phyloP scores from a whole-genome alignment of 2,888 invertebrate species.

The Temnothorax unifasciatus region DNA sequence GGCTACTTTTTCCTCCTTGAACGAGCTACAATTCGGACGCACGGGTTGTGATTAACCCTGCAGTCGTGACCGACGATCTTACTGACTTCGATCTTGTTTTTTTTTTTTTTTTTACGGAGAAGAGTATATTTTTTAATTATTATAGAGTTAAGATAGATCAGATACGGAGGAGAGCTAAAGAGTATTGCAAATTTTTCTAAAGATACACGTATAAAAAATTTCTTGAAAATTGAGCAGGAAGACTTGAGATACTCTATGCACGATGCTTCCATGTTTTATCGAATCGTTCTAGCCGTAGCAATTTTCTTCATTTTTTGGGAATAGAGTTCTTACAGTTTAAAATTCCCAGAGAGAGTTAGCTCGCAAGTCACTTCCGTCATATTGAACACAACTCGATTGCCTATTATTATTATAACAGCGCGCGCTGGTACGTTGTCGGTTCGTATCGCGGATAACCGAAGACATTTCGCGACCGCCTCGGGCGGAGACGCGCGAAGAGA shows the following conservation, averaged over 20 bases:
- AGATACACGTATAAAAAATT: not conserved
- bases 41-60: conserved; percentile 26
- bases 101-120: not conserved
- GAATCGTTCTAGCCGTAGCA: conserved; percentile 7
- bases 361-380: conserved; percentile 45
- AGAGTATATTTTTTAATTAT: not conserved
- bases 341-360: conserved; percentile 12
- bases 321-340: not conserved
- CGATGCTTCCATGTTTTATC: not conserved
- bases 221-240: not conserved
- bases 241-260: not conserved
- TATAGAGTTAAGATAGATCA: too few relatives aligned
- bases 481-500: not conserved
- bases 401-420: conserved; percentile 48
- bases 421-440: conserved; percentile 10
- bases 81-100: not conserved
- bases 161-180: not conserved
- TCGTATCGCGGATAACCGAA: conserved; percentile 26
- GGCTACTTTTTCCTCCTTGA: conserved; percentile 1
- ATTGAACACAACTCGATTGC: conserved; percentile 41
- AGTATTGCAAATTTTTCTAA: not conserved
- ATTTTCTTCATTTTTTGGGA: conserved; percentile 14
- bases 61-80: not conserved
- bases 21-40: conserved; percentile 19
- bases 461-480: conserved; percentile 39